Evolutionary conservation across 2,113 vertebrate genomes (phyloP), one percentile per base, ranked within the genome.

Genomic region (Sapayoa aenigma): DNA sequence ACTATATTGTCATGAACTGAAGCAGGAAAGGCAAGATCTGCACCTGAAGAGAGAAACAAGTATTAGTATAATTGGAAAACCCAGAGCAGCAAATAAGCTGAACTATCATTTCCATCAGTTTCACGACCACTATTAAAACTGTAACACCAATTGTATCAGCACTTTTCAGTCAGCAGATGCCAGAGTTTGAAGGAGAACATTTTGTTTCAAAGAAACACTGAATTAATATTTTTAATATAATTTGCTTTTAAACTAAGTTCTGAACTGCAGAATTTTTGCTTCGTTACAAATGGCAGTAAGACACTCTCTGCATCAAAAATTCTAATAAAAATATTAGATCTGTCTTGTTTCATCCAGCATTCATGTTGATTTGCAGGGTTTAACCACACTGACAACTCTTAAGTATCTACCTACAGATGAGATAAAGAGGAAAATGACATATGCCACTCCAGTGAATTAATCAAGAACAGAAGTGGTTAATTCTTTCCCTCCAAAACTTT

Each of bases 1-100:
- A 99, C 98, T 90, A 98, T 79, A 77, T 98, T 99, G 93, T 99
- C 99, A 95, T 99, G 99, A 93, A 99, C 97, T 67, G 98, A 98
- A 85, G 99, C 98, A 93, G 99, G 99, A 96, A 99, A 99, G 25
- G 99, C 99, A 98, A 99, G 98, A 94, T 99, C 98, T 84, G 98
- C 96, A 96, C 98, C 99, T 99, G 67, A 68, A 97, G 94, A 87
- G 83, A 93, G 91, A 83, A 97, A 97, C 28, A 95, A 73, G 30
- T 56, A 71, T 96, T 89, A 89, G 52, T 47, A 90, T 37, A 82
- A 78, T 7, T 74, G 47, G 35, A 83, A 93, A 88, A 30, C 14
- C 42, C 9, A 15, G 17, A 62, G 37, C 41, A 58, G 15, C 28
- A 65, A 76, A 0, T 16, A 72, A 85, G 37, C 13, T 11, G 35